phyloP scores from a whole-genome alignment of 2,113 vertebrate genomes.

The Paramisgurnus dabryanus region DNA sequence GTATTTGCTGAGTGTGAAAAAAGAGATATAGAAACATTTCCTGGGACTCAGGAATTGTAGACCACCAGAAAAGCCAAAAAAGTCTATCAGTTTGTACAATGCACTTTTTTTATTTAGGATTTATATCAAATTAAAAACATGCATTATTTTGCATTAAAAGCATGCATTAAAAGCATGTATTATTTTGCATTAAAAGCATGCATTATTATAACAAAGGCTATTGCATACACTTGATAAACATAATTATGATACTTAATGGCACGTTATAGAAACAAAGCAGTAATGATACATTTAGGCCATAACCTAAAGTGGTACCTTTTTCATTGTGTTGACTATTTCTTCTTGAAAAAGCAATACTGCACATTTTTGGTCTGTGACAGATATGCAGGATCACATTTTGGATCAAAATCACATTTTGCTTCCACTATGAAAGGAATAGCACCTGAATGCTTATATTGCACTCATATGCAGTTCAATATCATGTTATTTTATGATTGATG shows the following conservation, averaged over 20 bases:
- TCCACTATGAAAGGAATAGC: neutral
- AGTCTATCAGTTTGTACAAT: slow-evolving; percentile 29
- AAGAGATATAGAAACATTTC: neutral
- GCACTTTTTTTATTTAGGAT: neutral
- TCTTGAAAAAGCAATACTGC: slow-evolving; percentile 14
- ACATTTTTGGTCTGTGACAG: neutral
- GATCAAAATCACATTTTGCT: neutral
- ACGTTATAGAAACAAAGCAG: neutral
- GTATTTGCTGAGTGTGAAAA: neutral
- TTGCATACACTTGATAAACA: too few species aligned
- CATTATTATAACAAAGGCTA: too few species aligned
- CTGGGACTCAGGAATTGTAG: slow-evolving; percentile 25
- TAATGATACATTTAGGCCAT: neutral
- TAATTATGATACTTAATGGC: too few species aligned
- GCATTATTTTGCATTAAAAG: too few species aligned
- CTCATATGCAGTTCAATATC: too few species aligned
- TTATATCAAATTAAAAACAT: neutral
- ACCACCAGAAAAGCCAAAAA: slow-evolving; percentile 20
- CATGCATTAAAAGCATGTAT: too few species aligned
- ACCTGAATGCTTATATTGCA: neutral
- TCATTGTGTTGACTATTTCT: slow-evolving; percentile 23
- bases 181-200: too few species aligned
- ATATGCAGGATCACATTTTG: neutral
- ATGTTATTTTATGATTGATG: too few species aligned
- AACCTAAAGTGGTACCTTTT: slow-evolving; percentile 13